Evolutionary conservation across 1,140 invertebrate species (phyloP).

Genomic region (Ridgeia piscesae): DNA sequence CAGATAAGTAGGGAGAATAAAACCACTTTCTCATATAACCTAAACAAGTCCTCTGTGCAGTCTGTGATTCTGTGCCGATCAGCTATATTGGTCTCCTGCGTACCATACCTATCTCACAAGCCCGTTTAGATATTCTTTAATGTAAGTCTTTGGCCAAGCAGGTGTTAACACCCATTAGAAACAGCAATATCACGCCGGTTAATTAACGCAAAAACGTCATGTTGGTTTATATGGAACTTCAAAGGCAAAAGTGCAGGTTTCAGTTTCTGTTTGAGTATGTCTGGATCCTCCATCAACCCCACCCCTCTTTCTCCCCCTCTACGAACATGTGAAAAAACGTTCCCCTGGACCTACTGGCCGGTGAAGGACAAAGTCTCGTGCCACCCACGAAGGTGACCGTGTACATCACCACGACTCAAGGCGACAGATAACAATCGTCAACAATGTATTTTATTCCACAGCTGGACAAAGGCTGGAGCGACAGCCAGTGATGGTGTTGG

Average conservation of each 20-base stretch:
- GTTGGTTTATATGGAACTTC: too few species aligned
- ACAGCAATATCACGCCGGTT: too few species aligned
- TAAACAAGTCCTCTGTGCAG: neutral
- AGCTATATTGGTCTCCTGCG: too few species aligned
- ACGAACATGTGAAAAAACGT: too few species aligned
- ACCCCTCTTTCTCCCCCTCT: too few species aligned
- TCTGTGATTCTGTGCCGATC: neutral
- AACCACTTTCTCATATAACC: neutral
- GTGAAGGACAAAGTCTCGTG: neutral
- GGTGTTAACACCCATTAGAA: too few species aligned
- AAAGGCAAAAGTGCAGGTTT: too few species aligned
- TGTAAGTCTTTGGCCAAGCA: too few species aligned
- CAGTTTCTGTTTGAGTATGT: neutral
- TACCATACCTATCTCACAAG: too few species aligned
- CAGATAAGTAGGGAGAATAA: neutral
- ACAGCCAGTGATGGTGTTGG: neutral
- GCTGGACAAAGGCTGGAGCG: neutral
- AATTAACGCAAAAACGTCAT: too few species aligned
- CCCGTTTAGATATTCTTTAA: too few species aligned
- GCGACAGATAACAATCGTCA: neutral
- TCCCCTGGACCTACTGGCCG: too few species aligned
- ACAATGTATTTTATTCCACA: constrained; percentile 1
- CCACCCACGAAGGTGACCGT: neutral
- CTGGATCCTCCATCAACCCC: neutral
- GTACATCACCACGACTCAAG: neutral